Evolutionary conservation across 2,888 invertebrate species (phyloP), one percentile per base, ranked within the genome.

Genomic region (Aspidiotus destructor): DNA sequence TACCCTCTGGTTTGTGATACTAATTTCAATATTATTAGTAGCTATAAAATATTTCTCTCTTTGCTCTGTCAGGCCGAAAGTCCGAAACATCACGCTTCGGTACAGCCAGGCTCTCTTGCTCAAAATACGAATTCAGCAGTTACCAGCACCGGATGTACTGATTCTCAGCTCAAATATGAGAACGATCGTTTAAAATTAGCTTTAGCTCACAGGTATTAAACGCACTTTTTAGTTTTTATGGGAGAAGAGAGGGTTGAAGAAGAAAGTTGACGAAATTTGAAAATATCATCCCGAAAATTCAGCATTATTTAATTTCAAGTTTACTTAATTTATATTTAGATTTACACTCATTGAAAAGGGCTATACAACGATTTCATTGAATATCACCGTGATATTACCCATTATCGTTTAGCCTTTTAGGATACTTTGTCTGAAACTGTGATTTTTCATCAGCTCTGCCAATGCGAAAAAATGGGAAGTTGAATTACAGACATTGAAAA

Each of bases 391-490:
- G 15, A 55, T 16, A n/a, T 55, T 55, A 8, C 10, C 57, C 57
- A 57, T 57, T 57, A n/a, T 17, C 3, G 15, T n/a, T n/a, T n/a
- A 52, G 13, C 48, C 6, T 16, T n/a, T 62, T 16, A 41, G 54
- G 10, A 28, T 61, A 7, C 62, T 10, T 17, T 48, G 58, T 63
- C 68, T 74, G 82, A 82, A n/a, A n/a, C n/a, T 3, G 3, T 5
- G n/a, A 54, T 13, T 54, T 54, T 54, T 54, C 52, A 28, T 3
- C 79, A 94, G 97, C 79, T 97, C 96, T 62, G 92, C 95, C 54
- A 97, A 97, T 80, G 96, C 96, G 10, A 97, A 96, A 80, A 96
- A 97, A 78, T 97, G 97, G 97, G 97, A 97, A 81, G 88, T 96
- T 55, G 97, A 98, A 79, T 81, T 98, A 73, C 89, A 92, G 61